These are phyloP conservation scores for Agrypnia vestita DNA, from an alignment of 1,140 invertebrate genomes.

Conservation along the genomic window DNA sequence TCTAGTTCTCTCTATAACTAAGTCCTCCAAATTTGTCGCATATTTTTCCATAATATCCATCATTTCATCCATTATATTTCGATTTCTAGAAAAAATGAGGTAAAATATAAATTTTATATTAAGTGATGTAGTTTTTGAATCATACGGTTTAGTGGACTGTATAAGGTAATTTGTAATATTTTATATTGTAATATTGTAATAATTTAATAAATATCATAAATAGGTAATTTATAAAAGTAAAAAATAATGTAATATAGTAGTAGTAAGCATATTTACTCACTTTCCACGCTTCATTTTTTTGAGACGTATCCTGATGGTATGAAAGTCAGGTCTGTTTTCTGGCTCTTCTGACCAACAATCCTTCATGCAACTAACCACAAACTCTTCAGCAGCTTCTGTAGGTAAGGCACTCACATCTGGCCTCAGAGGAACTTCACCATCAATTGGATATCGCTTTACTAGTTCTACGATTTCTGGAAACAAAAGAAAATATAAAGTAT, in stretches of 20 bases:
- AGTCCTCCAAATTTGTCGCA: constrained; percentile 93
- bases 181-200: too few species aligned
- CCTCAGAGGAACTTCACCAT: constrained; percentile 82
- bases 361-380: constrained; percentile 83
- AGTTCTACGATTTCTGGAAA: constrained; percentile 85
- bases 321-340: constrained; percentile 86
- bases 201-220: too few species aligned
- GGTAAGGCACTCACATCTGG: constrained; percentile 82
- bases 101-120: too few species aligned
- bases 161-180: background rate
- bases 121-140: background rate
- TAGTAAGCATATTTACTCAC: constrained; percentile 74
- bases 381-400: constrained; percentile 81
- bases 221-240: too few species aligned
- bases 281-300: constrained; percentile 92
- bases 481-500: too few species aligned
- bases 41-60: constrained; percentile 98
- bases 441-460: constrained; percentile 79
- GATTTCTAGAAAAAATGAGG: constrained; percentile 74
- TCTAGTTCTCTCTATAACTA: constrained; percentile 91
- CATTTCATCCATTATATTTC: constrained; percentile 97
- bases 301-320: constrained; percentile 82
- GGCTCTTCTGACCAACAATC: constrained; percentile 92
- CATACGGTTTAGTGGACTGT: background rate
- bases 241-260: too few species aligned